Conservation (phyloP, 2,113 vertebrate genomes). For the Cichladusa arquata region DNA sequence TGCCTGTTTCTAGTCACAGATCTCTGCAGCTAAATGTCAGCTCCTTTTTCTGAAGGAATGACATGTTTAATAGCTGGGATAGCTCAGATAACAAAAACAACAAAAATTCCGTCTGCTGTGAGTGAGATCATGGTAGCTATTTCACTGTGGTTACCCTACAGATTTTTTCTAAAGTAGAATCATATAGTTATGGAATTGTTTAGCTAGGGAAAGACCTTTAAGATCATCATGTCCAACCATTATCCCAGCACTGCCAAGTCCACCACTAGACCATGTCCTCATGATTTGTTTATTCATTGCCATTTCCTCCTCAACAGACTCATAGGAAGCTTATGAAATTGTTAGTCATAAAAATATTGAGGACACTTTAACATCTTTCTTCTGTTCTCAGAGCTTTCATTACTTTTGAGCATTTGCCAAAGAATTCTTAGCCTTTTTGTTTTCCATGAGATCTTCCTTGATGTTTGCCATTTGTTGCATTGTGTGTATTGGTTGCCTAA, state of each 20-base stretch:
- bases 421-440: neutral
- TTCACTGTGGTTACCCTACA: neutral
- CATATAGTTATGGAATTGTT: neutral
- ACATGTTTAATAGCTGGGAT: neutral
- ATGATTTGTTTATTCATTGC: neutral
- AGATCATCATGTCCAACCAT: neutral
- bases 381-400: conserved; percentile 4
- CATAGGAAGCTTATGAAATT: neutral
- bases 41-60: neutral
- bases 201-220: neutral
- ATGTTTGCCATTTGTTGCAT: neutral
- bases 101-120: neutral
- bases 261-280: neutral
- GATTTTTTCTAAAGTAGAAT: neutral
- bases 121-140: neutral
- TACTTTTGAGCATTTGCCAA: neutral
- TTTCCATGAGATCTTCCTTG: neutral
- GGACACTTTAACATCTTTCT: neutral
- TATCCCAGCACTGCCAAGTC: neutral
- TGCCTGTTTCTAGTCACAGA: neutral
- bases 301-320: neutral
- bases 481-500: neutral
- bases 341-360: neutral
- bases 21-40: neutral
- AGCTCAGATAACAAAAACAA: conserved; percentile 11